Conservation (phyloP, 2,888 invertebrate species). For the Carabus problematicus region DNA sequence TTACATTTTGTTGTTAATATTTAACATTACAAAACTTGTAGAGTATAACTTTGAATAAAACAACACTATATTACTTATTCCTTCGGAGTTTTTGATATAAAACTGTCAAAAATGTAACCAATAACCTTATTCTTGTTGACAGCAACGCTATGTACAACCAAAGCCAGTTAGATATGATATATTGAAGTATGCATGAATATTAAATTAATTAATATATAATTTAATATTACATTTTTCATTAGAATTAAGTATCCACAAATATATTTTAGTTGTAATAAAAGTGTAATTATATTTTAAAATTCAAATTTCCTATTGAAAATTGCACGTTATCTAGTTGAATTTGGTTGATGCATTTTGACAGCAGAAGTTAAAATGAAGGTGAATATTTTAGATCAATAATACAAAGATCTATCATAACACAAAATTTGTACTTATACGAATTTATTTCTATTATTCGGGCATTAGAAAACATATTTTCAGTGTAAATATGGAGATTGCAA, state of each 20-base stretch:
- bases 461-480: background rate
- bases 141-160: conserved; percentile 2
- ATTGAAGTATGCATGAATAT: background rate
- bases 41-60: too few relatives aligned
- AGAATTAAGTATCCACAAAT: too few relatives aligned
- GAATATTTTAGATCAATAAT: conserved; percentile 20
- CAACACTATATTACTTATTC: background rate
- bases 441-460: background rate
- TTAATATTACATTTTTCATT: background rate
- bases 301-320: background rate
- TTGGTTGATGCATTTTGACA: background rate
- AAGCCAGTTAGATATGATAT: background rate
- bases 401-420: conserved; percentile 12
- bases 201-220: background rate
- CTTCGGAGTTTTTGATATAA: background rate
- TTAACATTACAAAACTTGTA: too few relatives aligned
- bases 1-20: too few relatives aligned
- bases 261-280: too few relatives aligned
- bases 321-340: conserved; percentile 1
- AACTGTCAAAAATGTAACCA: background rate
- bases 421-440: background rate
- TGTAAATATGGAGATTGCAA: conserved; percentile 11
- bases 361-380: too few relatives aligned
- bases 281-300: background rate
- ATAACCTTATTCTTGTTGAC: conserved; percentile 16